Conservation (phyloP, 2,797 vertebrate genomes). For the Microcaecilia unicolor region DNA sequence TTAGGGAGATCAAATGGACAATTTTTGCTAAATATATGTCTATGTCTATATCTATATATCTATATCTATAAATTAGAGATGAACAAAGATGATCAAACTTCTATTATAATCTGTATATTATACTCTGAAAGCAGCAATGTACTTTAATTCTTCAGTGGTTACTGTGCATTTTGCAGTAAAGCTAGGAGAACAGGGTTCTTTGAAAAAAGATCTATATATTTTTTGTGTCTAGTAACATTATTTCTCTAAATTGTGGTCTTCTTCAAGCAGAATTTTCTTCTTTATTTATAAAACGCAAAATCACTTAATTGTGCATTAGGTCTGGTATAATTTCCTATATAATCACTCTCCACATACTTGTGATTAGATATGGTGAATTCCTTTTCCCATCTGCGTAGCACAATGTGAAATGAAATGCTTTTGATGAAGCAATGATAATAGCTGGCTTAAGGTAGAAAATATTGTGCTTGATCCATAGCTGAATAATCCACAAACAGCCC, state of each 20-base stretch:
- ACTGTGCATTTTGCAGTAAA: conserved; percentile 1
- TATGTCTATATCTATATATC: background rate
- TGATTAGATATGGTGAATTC: too few relatives aligned
- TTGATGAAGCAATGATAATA: too few relatives aligned
- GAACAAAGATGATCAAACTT: conserved; percentile 2
- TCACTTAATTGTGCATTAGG: conserved; percentile 22
- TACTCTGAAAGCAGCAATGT: conserved; percentile 10
- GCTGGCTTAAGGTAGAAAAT: too few relatives aligned
- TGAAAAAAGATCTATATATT: conserved; percentile 8
- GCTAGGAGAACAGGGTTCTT: conserved; percentile 16
- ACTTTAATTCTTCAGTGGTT: conserved; percentile 7
- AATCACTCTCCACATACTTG: too few relatives aligned
- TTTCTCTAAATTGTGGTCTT: conserved; percentile 5
- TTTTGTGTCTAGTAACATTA: background rate
- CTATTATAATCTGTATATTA: conserved; percentile 19
- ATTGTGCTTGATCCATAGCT: too few relatives aligned
- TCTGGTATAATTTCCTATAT: conserved; percentile 10
- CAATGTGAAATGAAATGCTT: too few relatives aligned
- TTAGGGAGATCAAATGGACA: background rate
- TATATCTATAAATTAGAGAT: background rate
- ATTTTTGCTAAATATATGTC: conserved; percentile 13
- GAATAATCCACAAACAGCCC: too few relatives aligned
- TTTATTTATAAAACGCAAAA: conserved; percentile 3
- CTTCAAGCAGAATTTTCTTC: conserved; percentile 4
- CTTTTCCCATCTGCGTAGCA: too few relatives aligned